These are phyloP conservation scores for Scolopax rusticola DNA, from an alignment of 2,797 vertebrate species.

Conservation along the genomic window DNA sequence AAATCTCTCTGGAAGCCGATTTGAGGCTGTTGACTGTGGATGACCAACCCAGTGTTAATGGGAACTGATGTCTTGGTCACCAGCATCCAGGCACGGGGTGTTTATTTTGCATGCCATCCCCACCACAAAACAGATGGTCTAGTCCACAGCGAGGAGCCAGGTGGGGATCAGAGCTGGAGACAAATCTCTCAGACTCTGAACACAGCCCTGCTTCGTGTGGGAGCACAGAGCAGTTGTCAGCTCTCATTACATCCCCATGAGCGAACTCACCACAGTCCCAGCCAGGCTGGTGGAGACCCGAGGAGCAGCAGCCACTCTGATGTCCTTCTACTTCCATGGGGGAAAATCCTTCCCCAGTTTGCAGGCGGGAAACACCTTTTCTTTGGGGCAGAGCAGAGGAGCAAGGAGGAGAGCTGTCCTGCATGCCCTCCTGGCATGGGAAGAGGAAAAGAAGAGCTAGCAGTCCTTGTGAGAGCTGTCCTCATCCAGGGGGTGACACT, in stretches of 20 bases:
- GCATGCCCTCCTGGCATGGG: not conserved
- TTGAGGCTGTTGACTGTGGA: not conserved
- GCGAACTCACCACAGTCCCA: not conserved
- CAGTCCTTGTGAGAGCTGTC: not conserved
- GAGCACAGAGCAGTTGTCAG: not conserved
- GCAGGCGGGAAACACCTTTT: fast-evolving
- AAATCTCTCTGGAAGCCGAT: not conserved
- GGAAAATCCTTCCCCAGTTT: fast-evolving
- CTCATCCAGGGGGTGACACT: not conserved
- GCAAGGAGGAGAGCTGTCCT: not conserved
- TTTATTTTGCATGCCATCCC: not conserved
- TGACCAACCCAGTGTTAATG: not conserved
- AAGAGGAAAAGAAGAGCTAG: not conserved
- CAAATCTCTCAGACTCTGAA: not conserved
- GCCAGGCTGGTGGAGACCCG: not conserved
- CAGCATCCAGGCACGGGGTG: not conserved
- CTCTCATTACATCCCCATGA: not conserved
- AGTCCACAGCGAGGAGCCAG: not conserved
- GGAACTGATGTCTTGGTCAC: not conserved
- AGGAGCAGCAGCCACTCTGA: not conserved
- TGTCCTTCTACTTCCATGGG: not conserved
- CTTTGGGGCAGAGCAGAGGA: not conserved
- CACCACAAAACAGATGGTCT: not conserved
- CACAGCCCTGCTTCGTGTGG: not conserved
- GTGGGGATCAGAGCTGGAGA: fast-evolving